A percentile compares a stretch with the other conserved stretches of the same genome.
phyloP scores from a whole-genome alignment of 2,888 invertebrate genomes.

The Copidosoma aretas region DNA sequence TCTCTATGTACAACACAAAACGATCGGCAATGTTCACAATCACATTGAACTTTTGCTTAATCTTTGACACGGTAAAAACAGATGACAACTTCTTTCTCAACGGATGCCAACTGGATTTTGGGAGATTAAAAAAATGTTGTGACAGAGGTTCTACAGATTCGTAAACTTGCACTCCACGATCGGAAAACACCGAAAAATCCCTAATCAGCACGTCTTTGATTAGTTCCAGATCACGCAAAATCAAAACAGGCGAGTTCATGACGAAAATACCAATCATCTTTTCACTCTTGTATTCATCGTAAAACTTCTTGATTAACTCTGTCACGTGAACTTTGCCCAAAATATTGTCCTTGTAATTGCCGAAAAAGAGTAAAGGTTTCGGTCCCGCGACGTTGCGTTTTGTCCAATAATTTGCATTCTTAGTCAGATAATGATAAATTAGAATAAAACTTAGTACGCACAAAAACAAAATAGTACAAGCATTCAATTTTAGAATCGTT shows the following conservation, averaged over 20 bases:
- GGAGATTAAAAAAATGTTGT: slow-evolving; percentile 59
- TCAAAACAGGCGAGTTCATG: slow-evolving; percentile 61
- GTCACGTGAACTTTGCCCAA: slow-evolving; percentile 51
- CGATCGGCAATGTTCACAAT: slow-evolving; percentile 60
- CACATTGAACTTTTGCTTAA: slow-evolving; percentile 64
- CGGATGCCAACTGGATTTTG: slow-evolving; percentile 64
- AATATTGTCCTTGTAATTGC: slow-evolving; percentile 57
- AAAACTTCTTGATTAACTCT: slow-evolving; percentile 51
- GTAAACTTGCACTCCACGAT: slow-evolving; percentile 58
- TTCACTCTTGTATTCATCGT: slow-evolving; percentile 39
- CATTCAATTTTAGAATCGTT: too few species aligned
- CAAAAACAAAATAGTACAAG: not conserved
- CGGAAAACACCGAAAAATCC: slow-evolving; percentile 62
- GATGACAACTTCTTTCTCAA: slow-evolving; percentile 63
- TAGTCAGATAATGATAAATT: slow-evolving; percentile 54
- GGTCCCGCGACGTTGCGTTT: slow-evolving; percentile 58
- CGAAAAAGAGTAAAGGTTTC: slow-evolving; percentile 60
- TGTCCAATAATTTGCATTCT: slow-evolving; percentile 62
- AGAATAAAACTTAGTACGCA: not conserved
- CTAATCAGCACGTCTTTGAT: slow-evolving; percentile 63
- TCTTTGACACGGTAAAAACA: slow-evolving; percentile 64
- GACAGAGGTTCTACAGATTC: slow-evolving; percentile 62
- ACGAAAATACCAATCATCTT: slow-evolving; percentile 62
- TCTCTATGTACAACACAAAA: slow-evolving; percentile 59
- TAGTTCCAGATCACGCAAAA: slow-evolving; percentile 62